Evolutionary conservation across 2,888 invertebrate genomes (phyloP).

Genomic region (Drosophila subsilvestris): DNA sequence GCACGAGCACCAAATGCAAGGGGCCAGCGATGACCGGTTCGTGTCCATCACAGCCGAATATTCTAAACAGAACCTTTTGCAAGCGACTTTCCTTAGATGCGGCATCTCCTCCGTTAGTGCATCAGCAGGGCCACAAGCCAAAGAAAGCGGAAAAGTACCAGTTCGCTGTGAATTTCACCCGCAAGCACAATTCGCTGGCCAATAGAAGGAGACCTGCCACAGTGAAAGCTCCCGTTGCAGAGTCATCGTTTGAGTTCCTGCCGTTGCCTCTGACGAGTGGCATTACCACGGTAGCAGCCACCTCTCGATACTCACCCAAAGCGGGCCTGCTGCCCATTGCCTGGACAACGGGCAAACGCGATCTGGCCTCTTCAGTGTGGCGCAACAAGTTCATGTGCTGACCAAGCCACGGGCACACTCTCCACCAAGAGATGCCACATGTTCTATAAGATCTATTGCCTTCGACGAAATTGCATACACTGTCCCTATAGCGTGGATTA

Average conservation of each 20-base stretch:
- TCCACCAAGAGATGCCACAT: too few relatives aligned
- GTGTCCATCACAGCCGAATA: background rate
- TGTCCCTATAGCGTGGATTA: too few relatives aligned
- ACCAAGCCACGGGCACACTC: too few relatives aligned
- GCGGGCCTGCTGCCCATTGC: background rate
- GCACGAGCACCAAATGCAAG: slow-evolving; percentile 6
- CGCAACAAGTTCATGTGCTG: slow-evolving; percentile 40
- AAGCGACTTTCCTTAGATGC: background rate
- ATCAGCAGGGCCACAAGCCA: background rate
- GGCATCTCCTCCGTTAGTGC: background rate
- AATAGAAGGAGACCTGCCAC: background rate
- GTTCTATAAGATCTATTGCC: too few relatives aligned
- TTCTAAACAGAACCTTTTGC: slow-evolving; percentile 24
- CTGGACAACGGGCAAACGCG: background rate
- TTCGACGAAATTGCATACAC: too few relatives aligned
- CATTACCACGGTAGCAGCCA: slow-evolving; percentile 6
- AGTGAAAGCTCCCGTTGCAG: background rate
- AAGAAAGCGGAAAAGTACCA: background rate
- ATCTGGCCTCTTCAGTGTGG: slow-evolving; percentile 8
- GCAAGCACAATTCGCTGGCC: background rate
- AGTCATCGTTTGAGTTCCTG: background rate
- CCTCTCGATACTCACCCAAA: background rate
- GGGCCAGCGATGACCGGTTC: background rate
- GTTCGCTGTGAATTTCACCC: background rate
- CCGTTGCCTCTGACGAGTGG: slow-evolving; percentile 3